phyloP scores from a whole-genome alignment of 2,888 invertebrate genomes.

The Salticus scenicus region DNA sequence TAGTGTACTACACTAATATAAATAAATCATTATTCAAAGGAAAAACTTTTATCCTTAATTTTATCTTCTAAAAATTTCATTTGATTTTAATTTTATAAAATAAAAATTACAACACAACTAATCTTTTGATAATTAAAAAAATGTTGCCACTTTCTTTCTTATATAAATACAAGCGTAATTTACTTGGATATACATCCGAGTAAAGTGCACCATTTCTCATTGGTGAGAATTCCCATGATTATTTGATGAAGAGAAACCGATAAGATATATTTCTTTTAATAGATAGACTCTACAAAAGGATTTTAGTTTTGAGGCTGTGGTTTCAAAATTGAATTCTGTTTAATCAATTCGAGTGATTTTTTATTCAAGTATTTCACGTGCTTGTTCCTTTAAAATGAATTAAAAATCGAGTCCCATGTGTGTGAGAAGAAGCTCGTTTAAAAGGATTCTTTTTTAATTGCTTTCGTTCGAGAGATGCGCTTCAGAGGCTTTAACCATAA shows the following conservation, averaged over 20 bases:
- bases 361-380: neutral
- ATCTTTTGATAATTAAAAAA: too few species aligned
- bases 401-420: neutral
- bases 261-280: too few species aligned
- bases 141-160: too few species aligned
- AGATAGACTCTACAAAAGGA: too few species aligned
- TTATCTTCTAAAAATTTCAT: too few species aligned
- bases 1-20: too few species aligned
- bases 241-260: neutral
- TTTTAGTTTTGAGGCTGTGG: neutral
- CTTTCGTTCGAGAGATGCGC: neutral
- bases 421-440: neutral
- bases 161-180: too few species aligned
- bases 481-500: neutral
- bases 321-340: neutral
- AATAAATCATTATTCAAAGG: too few species aligned
- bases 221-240: neutral
- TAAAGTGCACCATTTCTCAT: neutral
- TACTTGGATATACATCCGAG: too few species aligned
- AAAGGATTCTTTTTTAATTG: neutral
- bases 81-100: too few species aligned
- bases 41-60: too few species aligned
- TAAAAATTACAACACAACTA: too few species aligned
- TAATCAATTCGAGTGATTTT: neutral
- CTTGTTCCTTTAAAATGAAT: neutral